These are phyloP conservation scores for Atherinomorus stipes DNA, from an alignment of 2,113 vertebrate genomes.

Conservation along the genomic window DNA sequence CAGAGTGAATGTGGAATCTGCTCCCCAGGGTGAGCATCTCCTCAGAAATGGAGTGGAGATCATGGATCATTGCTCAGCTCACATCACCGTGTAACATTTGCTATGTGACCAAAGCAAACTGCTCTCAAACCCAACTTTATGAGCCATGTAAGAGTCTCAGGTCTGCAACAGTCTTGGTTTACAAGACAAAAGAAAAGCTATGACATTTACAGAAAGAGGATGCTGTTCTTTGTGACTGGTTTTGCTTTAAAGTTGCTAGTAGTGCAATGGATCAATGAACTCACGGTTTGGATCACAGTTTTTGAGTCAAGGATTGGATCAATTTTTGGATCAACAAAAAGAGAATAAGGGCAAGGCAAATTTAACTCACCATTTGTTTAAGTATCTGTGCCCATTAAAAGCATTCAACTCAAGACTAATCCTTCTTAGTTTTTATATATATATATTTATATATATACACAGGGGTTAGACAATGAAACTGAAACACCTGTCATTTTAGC, in stretches of 20 bases:
- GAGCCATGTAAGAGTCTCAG: not conserved
- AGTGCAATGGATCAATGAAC: too few species aligned
- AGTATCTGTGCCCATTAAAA: too few species aligned
- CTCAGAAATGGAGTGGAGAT: constrained; percentile 12
- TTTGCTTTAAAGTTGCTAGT: not conserved
- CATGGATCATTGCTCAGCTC: constrained; percentile 21
- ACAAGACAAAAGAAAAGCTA: not conserved
- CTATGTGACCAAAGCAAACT: constrained; percentile 1
- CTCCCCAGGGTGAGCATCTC: constrained; percentile 20
- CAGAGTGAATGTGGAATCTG: constrained; percentile 3
- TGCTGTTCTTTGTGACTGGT: not conserved
- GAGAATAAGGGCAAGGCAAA: too few species aligned
- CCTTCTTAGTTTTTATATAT: too few species aligned
- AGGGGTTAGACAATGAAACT: too few species aligned
- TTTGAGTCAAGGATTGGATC: too few species aligned
- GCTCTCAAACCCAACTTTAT: constrained; percentile 12
- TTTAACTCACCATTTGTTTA: too few species aligned
- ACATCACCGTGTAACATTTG: not conserved
- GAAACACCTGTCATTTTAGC: too few species aligned
- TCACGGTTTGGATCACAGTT: too few species aligned
- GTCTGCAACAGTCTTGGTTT: not conserved
- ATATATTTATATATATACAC: too few species aligned
- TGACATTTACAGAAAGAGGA: not conserved
- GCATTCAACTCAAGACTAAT: too few species aligned
- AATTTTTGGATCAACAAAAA: too few species aligned